Base-by-base conservation (phyloP, 64 coral and sea anemone genomes). In the Pocillopora verrucosa region DNA sequence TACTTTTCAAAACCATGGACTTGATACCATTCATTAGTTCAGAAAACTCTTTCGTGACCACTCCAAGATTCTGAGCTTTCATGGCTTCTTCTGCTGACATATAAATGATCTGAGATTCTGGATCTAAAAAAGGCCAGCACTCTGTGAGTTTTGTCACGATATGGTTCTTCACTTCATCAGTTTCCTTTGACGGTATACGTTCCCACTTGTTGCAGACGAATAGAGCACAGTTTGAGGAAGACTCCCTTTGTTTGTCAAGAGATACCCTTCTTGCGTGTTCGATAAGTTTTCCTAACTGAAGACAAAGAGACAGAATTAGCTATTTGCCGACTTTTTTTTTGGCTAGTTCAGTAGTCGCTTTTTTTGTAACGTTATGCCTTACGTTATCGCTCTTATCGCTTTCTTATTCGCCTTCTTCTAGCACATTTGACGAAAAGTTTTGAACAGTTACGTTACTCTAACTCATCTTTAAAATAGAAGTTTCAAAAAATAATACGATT, bases 151-250 rank as follows among this genome's bases (percentile, higher is more conserved):
- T 83, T 16, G 16, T 83, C 14, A 69, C 9, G 2, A 83, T 62
- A 19, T 68, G 16, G 45, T 69, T 11, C 62, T 20, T 67, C 6
- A 83, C 62, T 2, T 67, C 36, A 17, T n/a, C 12, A 9, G 19
- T 35, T 45, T 83, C 80, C 16, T 83, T 67, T 62, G n/a, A 15
- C 64, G 80, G 80, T 11, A 69, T 61, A 13, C 51, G 80, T 56
- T 83, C 80, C 80, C 80, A 83, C 17, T 83, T 83, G 36, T 83
- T 83, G 61, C 80, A 83, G 10, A 83, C 80, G 36, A 83, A 83
- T 16, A 83, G n/a, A 41, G 80, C 80, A 12, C 80, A 83, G 15
- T 68, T 51, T 17, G 30, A 69, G 65, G 24, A 35, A 11, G 64
- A 65, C 67, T 67, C 22, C 4, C 30, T 36, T 13, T 69, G 65